Base-by-base conservation (phyloP, 1,140 invertebrate species). In the Planococcus citri region DNA sequence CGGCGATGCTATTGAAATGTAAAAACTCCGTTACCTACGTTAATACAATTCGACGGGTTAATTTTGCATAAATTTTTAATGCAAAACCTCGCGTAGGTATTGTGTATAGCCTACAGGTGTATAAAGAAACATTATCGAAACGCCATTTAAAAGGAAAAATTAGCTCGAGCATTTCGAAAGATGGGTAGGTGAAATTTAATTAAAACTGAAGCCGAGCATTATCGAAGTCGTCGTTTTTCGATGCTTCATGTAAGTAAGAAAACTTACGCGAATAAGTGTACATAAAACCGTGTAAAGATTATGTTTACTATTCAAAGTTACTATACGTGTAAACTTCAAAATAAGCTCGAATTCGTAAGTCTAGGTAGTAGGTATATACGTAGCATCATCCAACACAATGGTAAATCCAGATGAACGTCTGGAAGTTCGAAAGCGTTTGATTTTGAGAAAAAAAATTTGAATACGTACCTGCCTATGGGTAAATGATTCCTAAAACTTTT, bases 251-350 rank as follows among this genome's bases (percentile, higher is more conserved):
- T 51, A 51, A 51, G n/a, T 51, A 37, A 37, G n/a, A n/a, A 51
- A 51, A 20, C n/a, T 51, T 20, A 3, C 41, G 17, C 41, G 17
- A 20, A 51, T 51, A 51, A 51, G 17, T 51, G 41, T 51, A 51
- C 17, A n/a, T 51, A 51, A 51, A 51, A 51, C 41, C 41, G 41
- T 51, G 41, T 51, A 51, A 51, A 51, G 41, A 51, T 51, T 51
- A 51, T 51, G 41, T 51, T 51, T 51, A 51, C 41, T 17, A 51
- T 51, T n/a, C 6, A 20, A 51, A 51, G 41, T 51, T 51, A 20
- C 29, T 33, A 6, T n/a, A n/a, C 29, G 12, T 33, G 17, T 51
- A 51, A 51, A 51, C 12, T 51, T 51, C 17, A 51, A 51, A 51
- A 51, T 51, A 51, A 51, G 41, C 12, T 51, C n/a, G 41, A 9